phyloP scores from a whole-genome alignment of 1,140 invertebrate genomes.

The Cyclina sinensis region DNA sequence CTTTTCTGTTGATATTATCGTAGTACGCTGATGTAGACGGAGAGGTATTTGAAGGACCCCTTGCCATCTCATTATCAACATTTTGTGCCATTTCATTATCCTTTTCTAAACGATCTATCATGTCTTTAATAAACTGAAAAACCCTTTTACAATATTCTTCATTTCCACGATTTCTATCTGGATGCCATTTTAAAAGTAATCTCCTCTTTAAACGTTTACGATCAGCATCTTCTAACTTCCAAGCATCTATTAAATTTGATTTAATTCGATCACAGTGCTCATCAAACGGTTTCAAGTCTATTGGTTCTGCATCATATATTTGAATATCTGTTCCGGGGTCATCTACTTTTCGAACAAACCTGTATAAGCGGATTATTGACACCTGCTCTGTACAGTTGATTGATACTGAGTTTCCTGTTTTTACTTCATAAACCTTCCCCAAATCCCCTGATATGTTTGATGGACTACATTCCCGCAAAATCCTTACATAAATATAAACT shows the following conservation, averaged over 20 bases:
- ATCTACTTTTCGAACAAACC: constrained; percentile 65
- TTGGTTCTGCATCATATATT: neutral
- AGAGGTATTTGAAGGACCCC: neutral
- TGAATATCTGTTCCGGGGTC: constrained; percentile 5
- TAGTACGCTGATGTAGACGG: neutral
- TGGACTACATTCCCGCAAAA: neutral
- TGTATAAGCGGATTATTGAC: constrained; percentile 74
- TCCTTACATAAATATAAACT: constrained; percentile 8
- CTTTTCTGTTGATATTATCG: constrained; percentile 5
- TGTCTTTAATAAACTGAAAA: constrained; percentile 73
- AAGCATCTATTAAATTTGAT: constrained; percentile 67
- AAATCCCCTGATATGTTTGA: neutral
- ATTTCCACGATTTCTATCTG: constrained; percentile 83
- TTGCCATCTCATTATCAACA: constrained; percentile 25
- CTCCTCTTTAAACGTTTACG: constrained; percentile 78
- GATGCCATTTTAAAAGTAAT: constrained; percentile 83
- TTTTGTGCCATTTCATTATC: constrained; percentile 1
- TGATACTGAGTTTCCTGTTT: neutral
- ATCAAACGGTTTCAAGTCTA: constrained; percentile 35
- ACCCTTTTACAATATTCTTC: constrained; percentile 76
- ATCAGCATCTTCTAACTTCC: constrained; percentile 72
- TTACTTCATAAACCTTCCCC: neutral
- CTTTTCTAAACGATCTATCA: constrained; percentile 67
- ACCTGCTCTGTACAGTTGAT: constrained; percentile 56
- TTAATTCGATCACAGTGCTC: constrained; percentile 36